Base-by-base conservation (phyloP, 2,888 invertebrate species). In the Galeopsomyia nigrocyanea region DNA sequence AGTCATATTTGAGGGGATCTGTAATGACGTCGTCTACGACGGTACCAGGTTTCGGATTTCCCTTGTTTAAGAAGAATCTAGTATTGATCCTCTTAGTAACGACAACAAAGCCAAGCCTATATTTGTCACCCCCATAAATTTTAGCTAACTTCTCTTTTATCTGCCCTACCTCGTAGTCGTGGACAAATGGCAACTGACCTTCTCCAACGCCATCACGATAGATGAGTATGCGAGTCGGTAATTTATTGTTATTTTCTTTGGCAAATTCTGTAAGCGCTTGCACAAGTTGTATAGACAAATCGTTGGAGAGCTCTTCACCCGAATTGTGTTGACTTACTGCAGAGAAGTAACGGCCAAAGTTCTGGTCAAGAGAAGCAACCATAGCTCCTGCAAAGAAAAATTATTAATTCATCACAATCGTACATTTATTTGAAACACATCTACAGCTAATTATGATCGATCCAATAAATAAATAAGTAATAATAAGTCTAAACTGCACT, bases 141-240 rank as follows among this genome's bases (percentile, higher is more conserved):
- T 88, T 87, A 0, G 84, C 80, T 0, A 95, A 82, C 10, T 88
- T 89, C 0, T 87, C 85, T 72, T 90, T 90, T 0, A 94, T 87
- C 10, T 88, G 84, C 0, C 77, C 84, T 0, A 96, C 91, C 86
- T 98, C 98, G 51, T 92, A 92, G 2, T 92, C 90, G 13, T 90
- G 0, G 0, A 97, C 95, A 74, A 92, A 92, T 0, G 91, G 89
- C 9, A 97, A 89, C 82, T 97, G 95, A 0, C 97, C 97, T 78
- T 97, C 97, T 2, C 97, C 96, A 0, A 98, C 97, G 31, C 97
- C 98, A 85, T 98, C 98, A n/a, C 98, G 90, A 86, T 92, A 98
- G 49, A 97, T 90, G 3, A 97, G 82, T 62, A 97, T 93, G 0
- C 91, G 89, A 0, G 89, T 87, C 0, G 98, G 98, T 0, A 87